Conservation (phyloP, 2,797 vertebrate species). For the Acanthurus tractus region DNA sequence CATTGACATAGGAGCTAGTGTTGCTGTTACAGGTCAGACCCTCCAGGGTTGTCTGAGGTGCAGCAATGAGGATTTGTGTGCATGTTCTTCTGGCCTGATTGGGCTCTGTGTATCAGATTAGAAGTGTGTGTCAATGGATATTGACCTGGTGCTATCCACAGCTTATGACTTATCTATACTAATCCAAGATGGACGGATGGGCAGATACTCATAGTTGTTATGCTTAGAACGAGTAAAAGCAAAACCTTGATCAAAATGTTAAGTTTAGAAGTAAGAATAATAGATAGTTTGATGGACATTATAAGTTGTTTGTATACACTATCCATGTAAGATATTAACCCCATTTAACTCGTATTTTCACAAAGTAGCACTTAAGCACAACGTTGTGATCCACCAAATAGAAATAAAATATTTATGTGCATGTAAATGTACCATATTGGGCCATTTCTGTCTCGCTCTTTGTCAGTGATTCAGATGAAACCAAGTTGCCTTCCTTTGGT, state of each 20-base stretch:
- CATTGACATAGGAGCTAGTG: not conserved
- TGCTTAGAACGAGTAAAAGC: not conserved
- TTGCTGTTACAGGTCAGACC: constrained; percentile 1
- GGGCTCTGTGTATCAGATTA: constrained; percentile 51
- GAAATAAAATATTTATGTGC: not conserved
- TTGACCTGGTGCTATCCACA: constrained; percentile 64
- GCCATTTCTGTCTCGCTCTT: not conserved
- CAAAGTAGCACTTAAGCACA: not conserved
- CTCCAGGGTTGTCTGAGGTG: not conserved
- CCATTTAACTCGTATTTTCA: not conserved
- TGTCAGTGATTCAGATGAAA: not conserved
- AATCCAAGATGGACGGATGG: constrained; percentile 72
- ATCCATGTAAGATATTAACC: not conserved
- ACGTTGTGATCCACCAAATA: not conserved
- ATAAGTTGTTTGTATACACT: not conserved
- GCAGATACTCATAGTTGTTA: constrained; percentile 12
- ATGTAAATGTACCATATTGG: not conserved
- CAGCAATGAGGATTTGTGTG: not conserved
- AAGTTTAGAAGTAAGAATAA: not conserved
- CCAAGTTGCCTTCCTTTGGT: not conserved
- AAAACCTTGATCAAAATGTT: not conserved
- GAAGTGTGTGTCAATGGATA: constrained; percentile 62
- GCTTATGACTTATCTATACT: constrained; percentile 78
- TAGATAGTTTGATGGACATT: not conserved
- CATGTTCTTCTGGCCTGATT: constrained; percentile 46